These are phyloP conservation scores for Ips nitidus DNA, from an alignment of 1,140 invertebrate species.

Conservation along the genomic window DNA sequence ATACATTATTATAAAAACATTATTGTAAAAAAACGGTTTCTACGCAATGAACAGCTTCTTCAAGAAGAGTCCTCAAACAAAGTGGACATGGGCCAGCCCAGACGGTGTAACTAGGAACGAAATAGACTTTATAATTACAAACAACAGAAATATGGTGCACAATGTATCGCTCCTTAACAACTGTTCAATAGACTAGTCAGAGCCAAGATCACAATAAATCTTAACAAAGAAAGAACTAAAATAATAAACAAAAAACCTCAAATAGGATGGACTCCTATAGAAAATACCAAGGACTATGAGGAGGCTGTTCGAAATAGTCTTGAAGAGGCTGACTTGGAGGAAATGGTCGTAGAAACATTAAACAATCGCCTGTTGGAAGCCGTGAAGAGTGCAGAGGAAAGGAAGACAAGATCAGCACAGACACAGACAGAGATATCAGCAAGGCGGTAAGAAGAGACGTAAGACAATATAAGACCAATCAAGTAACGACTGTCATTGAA, in stretches of 20 bases:
- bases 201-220: background rate
- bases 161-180: too few relatives aligned
- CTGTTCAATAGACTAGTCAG: too few relatives aligned
- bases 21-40: too few relatives aligned
- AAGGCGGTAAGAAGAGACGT: conserved; percentile 7
- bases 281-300: conserved; percentile 5
- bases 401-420: conserved; percentile 9
- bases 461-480: conserved; percentile 9
- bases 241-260: background rate
- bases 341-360: conserved; percentile 7
- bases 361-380: conserved; percentile 12
- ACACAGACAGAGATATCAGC: conserved; percentile 12
- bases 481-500: background rate
- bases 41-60: too few relatives aligned
- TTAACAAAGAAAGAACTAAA: background rate
- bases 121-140: too few relatives aligned
- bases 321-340: conserved; percentile 7
- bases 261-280: too few relatives aligned
- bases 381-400: conserved; percentile 7
- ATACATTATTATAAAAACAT: too few relatives aligned
- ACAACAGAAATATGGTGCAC: too few relatives aligned
- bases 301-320: conserved; percentile 12
- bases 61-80: too few relatives aligned
- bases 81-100: too few relatives aligned
- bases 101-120: too few relatives aligned